A percentile compares a stretch with the other conserved stretches of the same genome.
phyloP scores from a whole-genome alignment of 1,140 invertebrate genomes.

The Phymastichus coffea region DNA sequence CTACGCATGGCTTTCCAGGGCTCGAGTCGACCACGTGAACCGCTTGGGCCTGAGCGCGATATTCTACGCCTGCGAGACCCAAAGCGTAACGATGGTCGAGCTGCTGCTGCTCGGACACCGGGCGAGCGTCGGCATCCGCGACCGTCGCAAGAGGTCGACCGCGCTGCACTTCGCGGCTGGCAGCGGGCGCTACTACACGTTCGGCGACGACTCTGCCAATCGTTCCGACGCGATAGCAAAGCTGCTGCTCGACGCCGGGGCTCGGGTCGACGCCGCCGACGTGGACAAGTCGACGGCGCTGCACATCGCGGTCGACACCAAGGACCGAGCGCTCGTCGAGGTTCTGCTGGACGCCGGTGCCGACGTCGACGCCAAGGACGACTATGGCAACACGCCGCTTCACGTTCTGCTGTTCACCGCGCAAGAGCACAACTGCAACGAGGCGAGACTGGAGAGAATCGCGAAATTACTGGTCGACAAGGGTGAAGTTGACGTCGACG shows the following conservation, averaged over 20 bases:
- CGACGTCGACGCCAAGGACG: not conserved
- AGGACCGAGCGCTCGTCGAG: not conserved
- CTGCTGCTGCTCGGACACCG: not conserved
- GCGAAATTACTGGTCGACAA: not conserved
- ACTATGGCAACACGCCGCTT: conserved; percentile 2
- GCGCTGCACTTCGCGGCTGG: not conserved
- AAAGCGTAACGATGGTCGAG: not conserved
- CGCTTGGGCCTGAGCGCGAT: not conserved
- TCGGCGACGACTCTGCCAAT: not conserved
- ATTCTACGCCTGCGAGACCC: conserved; percentile 2
- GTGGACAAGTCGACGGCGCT: not conserved
- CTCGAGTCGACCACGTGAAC: not conserved
- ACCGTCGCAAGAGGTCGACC: not conserved
- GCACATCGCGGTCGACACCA: not conserved
- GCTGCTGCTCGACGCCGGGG: not conserved
- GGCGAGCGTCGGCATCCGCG: not conserved
- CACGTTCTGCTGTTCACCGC: not conserved
- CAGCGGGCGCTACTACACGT: not conserved
- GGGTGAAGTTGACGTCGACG: not conserved
- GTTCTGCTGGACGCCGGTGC: not conserved
- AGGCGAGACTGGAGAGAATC: not conserved
- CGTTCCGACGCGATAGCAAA: not conserved
- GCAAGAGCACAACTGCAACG: not conserved
- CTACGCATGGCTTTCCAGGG: not conserved
- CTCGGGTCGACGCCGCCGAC: too few relatives aligned